Conservation (phyloP, 2,888 invertebrate genomes). For the Phortica magna region DNA sequence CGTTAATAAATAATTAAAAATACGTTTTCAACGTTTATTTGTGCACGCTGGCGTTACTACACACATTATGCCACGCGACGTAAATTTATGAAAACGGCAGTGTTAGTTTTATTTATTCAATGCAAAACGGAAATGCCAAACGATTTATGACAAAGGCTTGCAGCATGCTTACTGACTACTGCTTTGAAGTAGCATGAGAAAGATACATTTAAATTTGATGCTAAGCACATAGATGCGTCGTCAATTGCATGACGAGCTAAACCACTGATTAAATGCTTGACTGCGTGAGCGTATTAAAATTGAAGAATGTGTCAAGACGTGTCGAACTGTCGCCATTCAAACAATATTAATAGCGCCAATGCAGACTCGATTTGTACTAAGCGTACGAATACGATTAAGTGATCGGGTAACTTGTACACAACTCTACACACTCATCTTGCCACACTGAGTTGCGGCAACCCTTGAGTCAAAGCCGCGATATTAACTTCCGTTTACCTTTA, state of each 20-base stretch:
- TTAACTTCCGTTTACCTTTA: constrained; percentile 16
- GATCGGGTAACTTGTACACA: background rate
- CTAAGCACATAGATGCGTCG: too few species aligned
- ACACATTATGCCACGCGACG: background rate
- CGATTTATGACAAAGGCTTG: background rate
- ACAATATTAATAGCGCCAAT: background rate
- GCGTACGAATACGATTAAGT: background rate
- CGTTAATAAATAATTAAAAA: background rate
- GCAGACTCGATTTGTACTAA: background rate
- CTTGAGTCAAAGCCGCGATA: background rate
- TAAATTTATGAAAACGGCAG: background rate
- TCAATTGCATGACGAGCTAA: background rate
- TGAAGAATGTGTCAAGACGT: background rate
- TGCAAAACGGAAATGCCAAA: background rate
- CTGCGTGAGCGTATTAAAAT: background rate
- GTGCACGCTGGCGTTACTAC: background rate
- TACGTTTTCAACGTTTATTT: background rate
- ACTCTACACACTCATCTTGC: background rate
- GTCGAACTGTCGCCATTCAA: background rate
- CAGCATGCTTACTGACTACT: too few species aligned
- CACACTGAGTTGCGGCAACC: background rate
- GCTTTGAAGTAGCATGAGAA: too few species aligned
- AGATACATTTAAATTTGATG: too few species aligned
- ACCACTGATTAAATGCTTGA: background rate
- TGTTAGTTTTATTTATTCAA: background rate